Evolutionary conservation across 2,888 invertebrate species (phyloP).

Genomic region (Chaetogeoica ovagalla): DNA sequence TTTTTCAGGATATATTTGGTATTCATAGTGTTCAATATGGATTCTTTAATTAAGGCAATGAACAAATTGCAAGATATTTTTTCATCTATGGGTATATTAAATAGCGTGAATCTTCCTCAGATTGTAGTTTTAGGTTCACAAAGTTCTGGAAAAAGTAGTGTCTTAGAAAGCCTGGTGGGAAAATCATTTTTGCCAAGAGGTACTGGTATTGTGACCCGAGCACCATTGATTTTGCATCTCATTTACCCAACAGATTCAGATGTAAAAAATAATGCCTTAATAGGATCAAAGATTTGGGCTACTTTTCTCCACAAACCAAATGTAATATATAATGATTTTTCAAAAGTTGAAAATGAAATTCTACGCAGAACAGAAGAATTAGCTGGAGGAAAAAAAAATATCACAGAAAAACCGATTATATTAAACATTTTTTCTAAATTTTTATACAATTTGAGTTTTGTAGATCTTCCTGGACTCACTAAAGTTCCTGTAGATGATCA

Average conservation of each 20-base stretch:
- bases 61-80: slow-evolving; percentile 99
- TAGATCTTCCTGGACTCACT: slow-evolving; percentile 76
- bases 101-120: slow-evolving; percentile 95
- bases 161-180: slow-evolving; percentile 96
- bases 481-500: slow-evolving; percentile 94
- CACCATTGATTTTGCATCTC: slow-evolving; percentile 91
- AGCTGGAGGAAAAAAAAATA: slow-evolving; percentile 95
- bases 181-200: slow-evolving; percentile 96
- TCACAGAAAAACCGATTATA: slow-evolving; percentile 91
- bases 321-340: slow-evolving; percentile 68
- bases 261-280: no score
- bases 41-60: slow-evolving; percentile 97
- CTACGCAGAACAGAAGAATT: slow-evolving; percentile 91
- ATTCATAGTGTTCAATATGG: slow-evolving; percentile 68
- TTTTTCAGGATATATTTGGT: slow-evolving; percentile 9
- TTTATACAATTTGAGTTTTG: slow-evolving; percentile 92
- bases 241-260: slow-evolving; percentile 64
- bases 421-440: slow-evolving; percentile 89
- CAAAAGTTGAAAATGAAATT: slow-evolving; percentile 88
- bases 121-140: slow-evolving; percentile 98
- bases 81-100: slow-evolving; percentile 83
- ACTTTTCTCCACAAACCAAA: slow-evolving; percentile 19
- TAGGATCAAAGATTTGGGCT: neutral
- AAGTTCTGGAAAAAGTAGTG: slow-evolving; percentile 99
- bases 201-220: slow-evolving; percentile 93